Conservation (phyloP, 2,888 invertebrate genomes). For the Notodonta ziczac region DNA sequence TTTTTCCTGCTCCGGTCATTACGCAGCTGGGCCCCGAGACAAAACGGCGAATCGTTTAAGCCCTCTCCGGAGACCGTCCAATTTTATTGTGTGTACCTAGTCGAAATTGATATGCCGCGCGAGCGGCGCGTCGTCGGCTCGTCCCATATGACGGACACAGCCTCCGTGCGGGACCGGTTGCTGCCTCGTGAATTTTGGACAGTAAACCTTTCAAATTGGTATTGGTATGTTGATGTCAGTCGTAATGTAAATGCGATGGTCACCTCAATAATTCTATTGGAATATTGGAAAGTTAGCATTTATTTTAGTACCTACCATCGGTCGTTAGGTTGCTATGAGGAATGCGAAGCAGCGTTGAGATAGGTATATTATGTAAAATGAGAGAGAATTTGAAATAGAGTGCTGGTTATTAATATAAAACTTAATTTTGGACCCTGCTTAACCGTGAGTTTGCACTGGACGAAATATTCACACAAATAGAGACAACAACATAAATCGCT, state of each 20-base stretch:
- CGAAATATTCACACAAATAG: too few relatives aligned
- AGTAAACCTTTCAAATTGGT: constrained; percentile 42
- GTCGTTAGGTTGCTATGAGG: neutral
- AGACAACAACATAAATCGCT: too few relatives aligned
- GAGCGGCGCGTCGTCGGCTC: constrained; percentile 64
- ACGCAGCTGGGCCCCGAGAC: constrained; percentile 84
- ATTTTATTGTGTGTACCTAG: constrained; percentile 84
- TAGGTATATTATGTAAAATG: too few relatives aligned
- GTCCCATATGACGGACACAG: constrained; percentile 64
- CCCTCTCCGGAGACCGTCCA: constrained; percentile 83
- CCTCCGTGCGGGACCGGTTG: constrained; percentile 53
- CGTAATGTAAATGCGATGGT: constrained; percentile 29
- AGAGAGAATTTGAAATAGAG: too few relatives aligned
- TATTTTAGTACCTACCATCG: neutral
- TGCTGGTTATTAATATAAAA: too few relatives aligned
- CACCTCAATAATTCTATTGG: constrained; percentile 17
- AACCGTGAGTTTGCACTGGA: too few relatives aligned
- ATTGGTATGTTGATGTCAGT: constrained; percentile 36
- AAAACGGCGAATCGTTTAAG: constrained; percentile 85
- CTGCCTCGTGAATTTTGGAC: constrained; percentile 53
- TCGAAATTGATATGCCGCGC: constrained; percentile 82
- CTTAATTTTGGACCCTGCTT: too few relatives aligned
- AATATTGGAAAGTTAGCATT: constrained; percentile 16
- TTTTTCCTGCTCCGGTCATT: constrained; percentile 84
- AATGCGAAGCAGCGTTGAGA: neutral